A percentile compares a stretch with the other conserved stretches of the same genome.
Conservation (phyloP, 2,888 invertebrate genomes). For the Desoria tigrina region DNA sequence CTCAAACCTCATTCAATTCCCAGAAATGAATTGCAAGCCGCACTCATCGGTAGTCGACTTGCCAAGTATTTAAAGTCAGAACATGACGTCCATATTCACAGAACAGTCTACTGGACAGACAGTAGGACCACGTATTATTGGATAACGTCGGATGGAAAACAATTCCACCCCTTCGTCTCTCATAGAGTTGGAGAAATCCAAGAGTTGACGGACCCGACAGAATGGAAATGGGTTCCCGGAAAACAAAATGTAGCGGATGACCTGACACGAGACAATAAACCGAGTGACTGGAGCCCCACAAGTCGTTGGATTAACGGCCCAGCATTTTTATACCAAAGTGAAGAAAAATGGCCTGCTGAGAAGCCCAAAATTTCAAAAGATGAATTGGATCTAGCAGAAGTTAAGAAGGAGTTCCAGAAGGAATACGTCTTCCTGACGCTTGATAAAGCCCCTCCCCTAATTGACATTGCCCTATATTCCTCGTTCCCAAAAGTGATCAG, state of each 20-base stretch:
- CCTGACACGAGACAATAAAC: constrained; percentile 34
- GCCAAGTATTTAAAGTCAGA: not conserved
- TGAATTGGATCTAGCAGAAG: not conserved
- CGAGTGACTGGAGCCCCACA: constrained; percentile 8
- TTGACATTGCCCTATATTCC: not conserved
- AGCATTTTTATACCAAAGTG: constrained; percentile 29
- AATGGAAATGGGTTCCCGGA: constrained; percentile 49
- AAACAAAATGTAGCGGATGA: constrained; percentile 47
- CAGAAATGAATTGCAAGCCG: constrained; percentile 45
- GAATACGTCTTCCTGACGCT: too few relatives aligned
- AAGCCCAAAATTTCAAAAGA: too few relatives aligned
- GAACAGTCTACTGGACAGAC: constrained; percentile 34
- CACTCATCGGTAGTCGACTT: constrained; percentile 38
- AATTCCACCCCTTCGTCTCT: constrained; percentile 41
- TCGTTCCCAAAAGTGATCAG: not conserved
- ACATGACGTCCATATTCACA: not conserved
- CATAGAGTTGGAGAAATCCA: constrained; percentile 44
- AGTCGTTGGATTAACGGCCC: constrained; percentile 49
- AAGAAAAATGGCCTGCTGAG: constrained; percentile 44
- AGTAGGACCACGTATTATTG: constrained; percentile 40
- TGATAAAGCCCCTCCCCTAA: too few relatives aligned
- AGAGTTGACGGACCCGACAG: constrained; percentile 6
- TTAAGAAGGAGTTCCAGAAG: not conserved
- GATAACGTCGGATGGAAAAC: constrained; percentile 32
- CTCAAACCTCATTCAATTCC: constrained; percentile 38